A percentile compares a stretch with the other conserved stretches of the same genome.
Evolutionary conservation across 2,113 vertebrate genomes (phyloP).

Genomic region (Setophaga coronata): DNA sequence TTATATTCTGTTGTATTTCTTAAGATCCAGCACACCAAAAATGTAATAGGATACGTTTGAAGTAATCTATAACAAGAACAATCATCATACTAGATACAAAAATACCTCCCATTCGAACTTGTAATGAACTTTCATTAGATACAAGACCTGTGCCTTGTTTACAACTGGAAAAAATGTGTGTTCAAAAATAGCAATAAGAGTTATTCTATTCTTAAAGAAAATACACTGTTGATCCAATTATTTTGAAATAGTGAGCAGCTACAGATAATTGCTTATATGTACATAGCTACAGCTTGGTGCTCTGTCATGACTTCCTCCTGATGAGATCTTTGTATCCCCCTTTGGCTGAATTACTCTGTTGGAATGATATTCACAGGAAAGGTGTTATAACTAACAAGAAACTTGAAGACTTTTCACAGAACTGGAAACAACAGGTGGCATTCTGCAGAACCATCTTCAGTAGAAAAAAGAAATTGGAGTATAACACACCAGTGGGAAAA

Average conservation of each 20-base stretch:
- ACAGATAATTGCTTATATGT: conserved; percentile 57
- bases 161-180: background rate
- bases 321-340: conserved; percentile 30
- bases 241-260: conserved; percentile 48
- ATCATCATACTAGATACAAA: background rate
- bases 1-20: background rate
- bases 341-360: conserved; percentile 47
- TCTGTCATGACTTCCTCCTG: conserved; percentile 52
- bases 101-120: background rate
- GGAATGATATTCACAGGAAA: conserved; percentile 13
- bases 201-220: conserved; percentile 16
- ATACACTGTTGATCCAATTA: conserved; percentile 59
- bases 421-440: conserved; percentile 54
- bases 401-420: conserved; percentile 30
- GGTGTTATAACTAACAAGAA: conserved; percentile 56
- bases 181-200: background rate
- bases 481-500: background rate
- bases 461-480: conserved; percentile 7
- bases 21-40: background rate
- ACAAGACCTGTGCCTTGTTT: background rate
- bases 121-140: background rate
- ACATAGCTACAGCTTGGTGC: conserved; percentile 17
- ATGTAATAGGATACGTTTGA: background rate
- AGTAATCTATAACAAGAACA: background rate
- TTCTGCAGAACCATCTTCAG: conserved; percentile 8